Conservation (phyloP, 2,797 vertebrate species). For the Rhyacichthys aspro region DNA sequence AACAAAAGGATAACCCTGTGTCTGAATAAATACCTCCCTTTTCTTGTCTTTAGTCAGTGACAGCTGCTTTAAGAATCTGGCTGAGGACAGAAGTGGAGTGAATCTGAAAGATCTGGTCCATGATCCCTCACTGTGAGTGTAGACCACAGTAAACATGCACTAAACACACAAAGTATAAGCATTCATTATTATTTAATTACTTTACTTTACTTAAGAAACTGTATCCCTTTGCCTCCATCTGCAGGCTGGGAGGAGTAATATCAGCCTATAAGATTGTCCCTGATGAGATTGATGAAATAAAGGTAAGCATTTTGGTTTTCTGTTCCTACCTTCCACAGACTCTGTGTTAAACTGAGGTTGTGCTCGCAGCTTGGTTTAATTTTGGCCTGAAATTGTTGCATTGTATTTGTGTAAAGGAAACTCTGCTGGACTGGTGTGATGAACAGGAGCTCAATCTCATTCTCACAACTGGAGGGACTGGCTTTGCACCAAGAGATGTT, state of each 20-base stretch:
- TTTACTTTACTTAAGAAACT: slow-evolving; percentile 2
- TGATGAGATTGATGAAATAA: slow-evolving; percentile 98
- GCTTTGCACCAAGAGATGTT: slow-evolving; percentile 97
- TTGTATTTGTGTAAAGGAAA: slow-evolving; percentile 83
- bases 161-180: background rate
- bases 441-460: slow-evolving; percentile 98
- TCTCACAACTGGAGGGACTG: slow-evolving; percentile 97
- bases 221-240: slow-evolving; percentile 44
- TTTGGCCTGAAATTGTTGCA: background rate
- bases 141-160: background rate
- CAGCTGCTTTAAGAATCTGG: slow-evolving; percentile 96
- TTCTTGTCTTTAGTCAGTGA: slow-evolving; percentile 88
- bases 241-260: slow-evolving; percentile 95
- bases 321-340: background rate
- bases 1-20: background rate
- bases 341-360: background rate
- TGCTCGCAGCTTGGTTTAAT: background rate
- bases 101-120: slow-evolving; percentile 98
- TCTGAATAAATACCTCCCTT: background rate
- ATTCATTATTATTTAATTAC: background rate
- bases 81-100: slow-evolving; percentile 96
- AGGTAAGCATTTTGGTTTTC: slow-evolving; percentile 78
- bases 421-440: slow-evolving; percentile 97
- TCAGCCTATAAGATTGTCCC: slow-evolving; percentile 98
- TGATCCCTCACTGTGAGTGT: slow-evolving; percentile 94